These are phyloP conservation scores for Galerucella pusilla DNA, from an alignment of 2,888 invertebrate genomes.

Conservation along the genomic window DNA sequence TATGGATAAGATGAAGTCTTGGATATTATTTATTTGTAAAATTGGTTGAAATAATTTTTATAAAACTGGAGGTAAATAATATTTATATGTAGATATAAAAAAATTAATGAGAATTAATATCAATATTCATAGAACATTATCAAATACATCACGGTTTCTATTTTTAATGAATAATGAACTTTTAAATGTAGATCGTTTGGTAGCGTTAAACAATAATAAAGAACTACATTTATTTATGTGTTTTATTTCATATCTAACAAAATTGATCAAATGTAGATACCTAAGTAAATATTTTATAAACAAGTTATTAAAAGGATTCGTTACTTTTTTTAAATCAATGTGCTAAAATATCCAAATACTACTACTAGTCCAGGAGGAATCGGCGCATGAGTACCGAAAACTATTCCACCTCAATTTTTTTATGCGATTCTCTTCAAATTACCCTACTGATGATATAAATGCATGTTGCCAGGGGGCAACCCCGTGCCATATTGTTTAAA, in stretches of 20 bases:
- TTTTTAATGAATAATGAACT: constrained; percentile 56
- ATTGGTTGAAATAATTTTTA: constrained; percentile 32
- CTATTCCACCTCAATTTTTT: too few species aligned
- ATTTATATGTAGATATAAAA: constrained; percentile 20
- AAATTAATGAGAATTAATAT: constrained; percentile 28
- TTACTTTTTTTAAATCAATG: too few species aligned
- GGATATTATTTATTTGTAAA: constrained; percentile 16
- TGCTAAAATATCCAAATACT: too few species aligned
- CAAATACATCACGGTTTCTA: constrained; percentile 52
- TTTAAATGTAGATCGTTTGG: constrained; percentile 59
- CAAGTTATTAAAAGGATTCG: too few species aligned
- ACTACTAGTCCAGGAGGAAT: too few species aligned
- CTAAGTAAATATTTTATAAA: too few species aligned
- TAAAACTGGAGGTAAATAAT: constrained; percentile 26
- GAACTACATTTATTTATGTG: constrained; percentile 50
- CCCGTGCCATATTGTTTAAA: too few species aligned
- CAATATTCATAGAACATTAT: constrained; percentile 53
- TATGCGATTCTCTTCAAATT: too few species aligned
- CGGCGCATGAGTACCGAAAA: too few species aligned
- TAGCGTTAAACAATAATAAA: constrained; percentile 57
- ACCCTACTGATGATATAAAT: too few species aligned
- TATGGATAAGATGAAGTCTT: not conserved
- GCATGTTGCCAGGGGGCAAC: too few species aligned
- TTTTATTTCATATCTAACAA: constrained; percentile 22
- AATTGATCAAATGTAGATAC: too few species aligned